Percentiles rank a stretch among this genome's conserved stretches.
Conservation (phyloP, 2,888 invertebrate species). For the Neria commutata region DNA sequence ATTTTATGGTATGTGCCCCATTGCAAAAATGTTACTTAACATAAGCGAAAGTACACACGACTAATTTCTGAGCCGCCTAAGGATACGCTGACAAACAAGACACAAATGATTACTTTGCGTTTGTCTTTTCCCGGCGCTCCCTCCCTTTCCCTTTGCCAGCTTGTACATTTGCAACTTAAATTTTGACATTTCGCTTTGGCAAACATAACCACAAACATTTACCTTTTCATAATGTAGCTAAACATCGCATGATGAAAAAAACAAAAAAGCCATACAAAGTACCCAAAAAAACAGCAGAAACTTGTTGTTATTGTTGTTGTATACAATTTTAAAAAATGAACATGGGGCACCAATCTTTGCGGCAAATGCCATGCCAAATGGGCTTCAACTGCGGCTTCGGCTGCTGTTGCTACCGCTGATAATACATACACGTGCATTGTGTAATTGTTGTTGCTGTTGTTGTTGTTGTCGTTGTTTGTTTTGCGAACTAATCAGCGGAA, state of each 20-base stretch:
- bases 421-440: neutral
- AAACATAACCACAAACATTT: conserved; percentile 15
- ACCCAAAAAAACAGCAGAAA: neutral
- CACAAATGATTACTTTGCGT: conserved; percentile 18
- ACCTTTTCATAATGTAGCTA: conserved; percentile 10
- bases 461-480: neutral
- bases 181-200: conserved; percentile 17
- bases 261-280: conserved; percentile 7
- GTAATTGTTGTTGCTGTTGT: neutral
- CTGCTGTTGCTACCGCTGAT: neutral
- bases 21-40: too few relatives aligned
- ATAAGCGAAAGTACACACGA: conserved; percentile 16
- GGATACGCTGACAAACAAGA: conserved; percentile 12
- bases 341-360: conserved; percentile 1
- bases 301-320: too few relatives aligned
- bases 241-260: conserved; percentile 18
- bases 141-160: neutral
- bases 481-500: conserved; percentile 1
- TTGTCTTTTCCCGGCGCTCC: conserved; percentile 7
- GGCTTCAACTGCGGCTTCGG: neutral
- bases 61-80: conserved; percentile 25
- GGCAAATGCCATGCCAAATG: conserved; percentile 4
- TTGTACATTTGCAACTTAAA: neutral
- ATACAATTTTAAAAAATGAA: neutral
- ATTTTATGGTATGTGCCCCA: too few relatives aligned